Percentiles rank a stretch among this genome's conserved stretches.
These are phyloP conservation scores for Nothocercus julius DNA, from an alignment of 2,113 vertebrate species.

Conservation along the genomic window DNA sequence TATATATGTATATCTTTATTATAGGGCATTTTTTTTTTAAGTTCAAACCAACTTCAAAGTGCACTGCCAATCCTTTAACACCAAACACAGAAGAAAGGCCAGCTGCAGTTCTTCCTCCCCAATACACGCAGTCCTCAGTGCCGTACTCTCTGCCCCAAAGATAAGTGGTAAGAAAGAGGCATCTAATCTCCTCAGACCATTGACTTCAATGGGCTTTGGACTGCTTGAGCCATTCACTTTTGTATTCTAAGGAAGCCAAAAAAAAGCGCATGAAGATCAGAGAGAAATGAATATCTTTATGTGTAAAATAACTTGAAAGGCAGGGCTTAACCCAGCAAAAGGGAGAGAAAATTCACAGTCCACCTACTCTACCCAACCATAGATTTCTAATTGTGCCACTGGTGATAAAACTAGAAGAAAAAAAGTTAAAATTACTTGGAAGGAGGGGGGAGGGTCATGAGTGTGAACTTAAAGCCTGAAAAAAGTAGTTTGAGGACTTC, in stretches of 20 bases:
- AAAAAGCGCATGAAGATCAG: slow-evolving; percentile 13
- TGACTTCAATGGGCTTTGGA: slow-evolving; percentile 32
- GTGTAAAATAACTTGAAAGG: slow-evolving; percentile 58
- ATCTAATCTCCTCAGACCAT: not conserved
- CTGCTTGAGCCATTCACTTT: slow-evolving; percentile 34
- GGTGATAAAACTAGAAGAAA: not conserved
- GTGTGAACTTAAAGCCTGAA: not conserved
- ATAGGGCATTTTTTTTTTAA: not conserved
- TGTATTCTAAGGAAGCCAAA: slow-evolving; percentile 44
- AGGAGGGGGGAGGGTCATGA: not conserved
- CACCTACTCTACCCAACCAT: slow-evolving; percentile 33
- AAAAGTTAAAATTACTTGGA: slow-evolving; percentile 23
- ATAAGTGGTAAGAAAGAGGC: not conserved
- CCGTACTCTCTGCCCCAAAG: not conserved
- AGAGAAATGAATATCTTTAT: slow-evolving; percentile 31
- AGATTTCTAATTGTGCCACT: not conserved
- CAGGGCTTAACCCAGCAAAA: slow-evolving; percentile 51
- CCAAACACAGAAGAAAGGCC: not conserved
- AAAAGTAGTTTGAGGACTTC: slow-evolving; percentile 11
- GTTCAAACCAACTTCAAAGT: slow-evolving; percentile 13
- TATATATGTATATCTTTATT: not conserved
- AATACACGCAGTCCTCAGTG: not conserved
- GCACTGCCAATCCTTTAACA: not conserved
- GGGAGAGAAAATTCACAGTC: slow-evolving; percentile 46
- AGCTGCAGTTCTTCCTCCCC: slow-evolving; percentile 24